These are phyloP conservation scores for Uria lomvia DNA, from an alignment of 2,113 vertebrate species.

Conservation along the genomic window DNA sequence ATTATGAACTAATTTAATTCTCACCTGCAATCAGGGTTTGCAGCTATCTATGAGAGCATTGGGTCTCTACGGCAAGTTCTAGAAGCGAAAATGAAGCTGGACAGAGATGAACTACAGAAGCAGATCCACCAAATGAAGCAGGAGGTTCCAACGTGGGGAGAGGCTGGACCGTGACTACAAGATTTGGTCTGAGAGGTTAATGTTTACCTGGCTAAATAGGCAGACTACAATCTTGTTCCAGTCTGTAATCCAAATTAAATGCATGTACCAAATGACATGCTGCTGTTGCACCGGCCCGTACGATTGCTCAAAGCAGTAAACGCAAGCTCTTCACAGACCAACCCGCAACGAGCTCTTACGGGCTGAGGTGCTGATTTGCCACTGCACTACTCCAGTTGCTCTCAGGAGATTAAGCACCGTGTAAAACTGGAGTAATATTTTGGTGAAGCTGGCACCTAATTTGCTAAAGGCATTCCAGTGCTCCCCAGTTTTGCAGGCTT, in stretches of 20 bases:
- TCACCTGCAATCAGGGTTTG: slow-evolving; percentile 69
- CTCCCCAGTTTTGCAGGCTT: background rate
- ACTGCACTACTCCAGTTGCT: slow-evolving; percentile 9
- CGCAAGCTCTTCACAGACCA: background rate
- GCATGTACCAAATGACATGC: slow-evolving; percentile 51
- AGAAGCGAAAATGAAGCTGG: slow-evolving; percentile 79
- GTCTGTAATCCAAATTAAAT: background rate
- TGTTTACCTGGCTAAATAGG: background rate
- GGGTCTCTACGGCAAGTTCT: slow-evolving; percentile 78
- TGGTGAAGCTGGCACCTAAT: background rate
- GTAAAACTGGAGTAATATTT: slow-evolving; percentile 9
- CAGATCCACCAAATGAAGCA: slow-evolving; percentile 75
- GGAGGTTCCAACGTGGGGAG: slow-evolving; percentile 62
- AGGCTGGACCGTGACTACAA: background rate
- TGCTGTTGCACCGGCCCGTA: slow-evolving; percentile 25
- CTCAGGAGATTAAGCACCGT: background rate
- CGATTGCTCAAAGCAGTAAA: slow-evolving; percentile 23
- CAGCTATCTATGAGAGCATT: slow-evolving; percentile 81
- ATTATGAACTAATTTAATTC: background rate
- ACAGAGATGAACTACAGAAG: slow-evolving; percentile 78
- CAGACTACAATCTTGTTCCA: background rate
- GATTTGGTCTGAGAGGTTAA: background rate
- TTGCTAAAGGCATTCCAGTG: background rate
- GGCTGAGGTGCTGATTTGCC: background rate
- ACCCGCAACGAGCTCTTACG: background rate